Evolutionary conservation across 2,888 invertebrate species (phyloP).

Genomic region (Drosophila cyrtoloma): DNA sequence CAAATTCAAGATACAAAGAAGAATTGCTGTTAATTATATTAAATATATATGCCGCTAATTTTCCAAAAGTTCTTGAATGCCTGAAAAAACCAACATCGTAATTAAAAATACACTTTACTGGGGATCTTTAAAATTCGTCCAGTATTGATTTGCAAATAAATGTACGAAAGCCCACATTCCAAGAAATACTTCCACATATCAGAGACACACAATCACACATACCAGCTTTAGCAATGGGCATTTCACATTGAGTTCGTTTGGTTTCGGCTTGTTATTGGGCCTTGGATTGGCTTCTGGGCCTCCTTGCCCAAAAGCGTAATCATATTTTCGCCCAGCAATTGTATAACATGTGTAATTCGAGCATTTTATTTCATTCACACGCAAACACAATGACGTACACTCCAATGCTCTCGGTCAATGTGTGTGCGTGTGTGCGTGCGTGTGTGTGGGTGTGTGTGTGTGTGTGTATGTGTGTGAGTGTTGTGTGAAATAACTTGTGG

Average conservation of each 20-base stretch:
- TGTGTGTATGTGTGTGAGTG: constrained; percentile 37
- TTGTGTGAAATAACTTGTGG: constrained; percentile 73
- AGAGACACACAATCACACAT: not conserved
- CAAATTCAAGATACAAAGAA: not conserved
- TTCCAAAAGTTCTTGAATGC: not conserved
- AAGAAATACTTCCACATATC: not conserved
- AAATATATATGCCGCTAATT: not conserved
- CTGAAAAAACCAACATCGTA: not conserved
- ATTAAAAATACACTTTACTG: not conserved
- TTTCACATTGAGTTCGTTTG: constrained; percentile 16
- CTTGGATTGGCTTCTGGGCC: constrained; percentile 19
- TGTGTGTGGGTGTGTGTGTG: constrained; percentile 47
- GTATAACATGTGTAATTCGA: constrained; percentile 77
- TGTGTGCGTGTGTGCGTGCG: constrained; percentile 20
- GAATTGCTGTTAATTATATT: not conserved
- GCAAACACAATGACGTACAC: constrained; percentile 24
- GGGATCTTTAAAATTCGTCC: not conserved
- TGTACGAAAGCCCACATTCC: not conserved
- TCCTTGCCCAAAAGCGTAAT: constrained; percentile 55
- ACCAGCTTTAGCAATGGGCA: not conserved
- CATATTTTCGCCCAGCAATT: constrained; percentile 71
- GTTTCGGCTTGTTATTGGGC: not conserved
- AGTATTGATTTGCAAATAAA: not conserved
- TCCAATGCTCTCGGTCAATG: not conserved
- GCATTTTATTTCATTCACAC: constrained; percentile 64